Conservation (phyloP, 35 echinoderm and acorn worm species). For the Heliocidaris tuberculata region DNA sequence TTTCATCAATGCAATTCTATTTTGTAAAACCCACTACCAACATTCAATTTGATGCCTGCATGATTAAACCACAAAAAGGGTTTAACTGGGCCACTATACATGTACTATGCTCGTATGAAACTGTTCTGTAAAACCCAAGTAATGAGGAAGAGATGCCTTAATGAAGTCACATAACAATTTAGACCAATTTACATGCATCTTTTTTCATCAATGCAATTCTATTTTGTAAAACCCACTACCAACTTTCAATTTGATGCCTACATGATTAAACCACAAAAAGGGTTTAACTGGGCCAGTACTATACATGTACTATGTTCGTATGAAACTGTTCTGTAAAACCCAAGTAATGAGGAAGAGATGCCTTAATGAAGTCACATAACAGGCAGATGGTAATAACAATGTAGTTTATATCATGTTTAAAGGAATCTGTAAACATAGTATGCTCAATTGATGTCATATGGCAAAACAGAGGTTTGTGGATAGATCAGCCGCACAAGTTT, state of each 20-base stretch:
- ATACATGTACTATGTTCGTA: not conserved
- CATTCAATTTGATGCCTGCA: no score
- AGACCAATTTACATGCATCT: no score
- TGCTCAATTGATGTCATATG: not conserved
- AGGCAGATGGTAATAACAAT: not conserved
- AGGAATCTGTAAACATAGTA: not conserved
- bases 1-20: no score
- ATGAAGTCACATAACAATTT: not conserved
- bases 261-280: no score
- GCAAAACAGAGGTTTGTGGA: not conserved
- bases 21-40: no score
- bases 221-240: no score
- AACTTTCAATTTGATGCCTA: no score
- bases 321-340: not conserved
- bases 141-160: not conserved
- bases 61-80: no score
- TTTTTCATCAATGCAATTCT: no score
- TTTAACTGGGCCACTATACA: no score
- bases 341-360: not conserved
- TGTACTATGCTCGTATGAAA: not conserved
- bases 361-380: not conserved
- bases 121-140: not conserved
- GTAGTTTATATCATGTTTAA: not conserved
- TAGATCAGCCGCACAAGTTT: no score
- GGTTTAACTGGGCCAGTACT: no score